Base-by-base conservation (phyloP, 1,140 invertebrate species). In the Temnothorax nylanderi region DNA sequence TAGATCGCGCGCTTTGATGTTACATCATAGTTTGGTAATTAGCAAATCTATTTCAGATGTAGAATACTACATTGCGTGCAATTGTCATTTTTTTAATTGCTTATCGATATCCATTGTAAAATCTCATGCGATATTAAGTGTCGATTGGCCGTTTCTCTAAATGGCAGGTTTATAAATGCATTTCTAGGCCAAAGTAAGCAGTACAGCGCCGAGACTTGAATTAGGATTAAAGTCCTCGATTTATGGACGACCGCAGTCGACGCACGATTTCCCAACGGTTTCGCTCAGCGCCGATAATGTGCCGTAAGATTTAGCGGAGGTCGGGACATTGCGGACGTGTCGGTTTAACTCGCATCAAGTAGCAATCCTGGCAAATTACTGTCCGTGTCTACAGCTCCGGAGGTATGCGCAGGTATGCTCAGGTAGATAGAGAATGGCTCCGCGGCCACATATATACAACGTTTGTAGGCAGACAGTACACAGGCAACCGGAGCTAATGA, bases 401-500 rank as follows among this genome's bases (percentile, higher is more conserved):
- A 62, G 91, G 86, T 88, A 91, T 86, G 86, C 78, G 58, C 87
- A 89, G 89, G 86, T 89, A 88, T 71, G 60, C 44, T 56, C 78
- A 85, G 81, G 75, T 85, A 62, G 69, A 74, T 80, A 85, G 87
- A 60, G 88, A 69, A 87, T 64, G 49, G 78, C 60, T 71, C 11
- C 62, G 64, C 74, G 69, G 47, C 26, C 26, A 34, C 26, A 34
- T 72, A 76, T 91, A 90, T 77, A 92, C 84, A 71, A 34, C 54
- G 88, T 90, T 91, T 90, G 89, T 91, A 92, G 88, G 87, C 82
- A 89, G 87, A 91, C 84, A 87, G 85, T 87, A 89, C 87, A 88
- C 90, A 90, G 85, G 85, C 78, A 91, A 87, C 80, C 85, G 89
- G 71, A 87, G 92, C 89, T 93, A 93, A 93, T 93, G 93, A 93